These are phyloP conservation scores for Marmota monax DNA, from an alignment of 2,113 vertebrate species.

Conservation along the genomic window DNA sequence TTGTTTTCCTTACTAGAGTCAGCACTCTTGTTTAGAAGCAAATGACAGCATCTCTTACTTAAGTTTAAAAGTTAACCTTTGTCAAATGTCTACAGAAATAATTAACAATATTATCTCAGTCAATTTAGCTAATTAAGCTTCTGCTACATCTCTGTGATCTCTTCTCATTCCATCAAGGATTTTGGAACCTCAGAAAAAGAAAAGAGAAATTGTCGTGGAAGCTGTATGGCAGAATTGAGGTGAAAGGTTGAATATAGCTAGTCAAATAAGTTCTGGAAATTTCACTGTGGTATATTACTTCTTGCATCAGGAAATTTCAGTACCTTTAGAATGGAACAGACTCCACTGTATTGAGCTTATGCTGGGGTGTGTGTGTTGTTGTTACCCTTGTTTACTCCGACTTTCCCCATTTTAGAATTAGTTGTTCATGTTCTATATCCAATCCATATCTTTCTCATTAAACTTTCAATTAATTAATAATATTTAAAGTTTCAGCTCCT, in stretches of 20 bases:
- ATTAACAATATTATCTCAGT: slow-evolving; percentile 82
- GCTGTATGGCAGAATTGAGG: background rate
- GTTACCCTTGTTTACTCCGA: background rate
- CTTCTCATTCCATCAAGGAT: slow-evolving; percentile 49
- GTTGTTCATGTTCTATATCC: background rate
- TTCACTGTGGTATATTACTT: background rate
- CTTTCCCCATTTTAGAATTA: background rate
- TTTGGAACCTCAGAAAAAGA: slow-evolving; percentile 55
- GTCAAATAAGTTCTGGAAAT: background rate
- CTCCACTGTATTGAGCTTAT: background rate
- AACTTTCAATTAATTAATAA: background rate
- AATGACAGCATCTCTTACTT: slow-evolving; percentile 78
- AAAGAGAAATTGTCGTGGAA: slow-evolving; percentile 53
- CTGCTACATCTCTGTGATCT: background rate
- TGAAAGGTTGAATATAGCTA: background rate
- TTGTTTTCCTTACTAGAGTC: slow-evolving; percentile 63
- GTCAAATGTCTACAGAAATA: slow-evolving; percentile 83
- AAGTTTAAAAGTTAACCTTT: slow-evolving; percentile 85
- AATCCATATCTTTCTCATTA: background rate
- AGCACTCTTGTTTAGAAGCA: slow-evolving; percentile 82
- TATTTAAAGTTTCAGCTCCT: background rate
- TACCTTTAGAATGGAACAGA: background rate
- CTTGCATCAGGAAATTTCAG: background rate
- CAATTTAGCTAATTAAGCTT: slow-evolving; percentile 62
- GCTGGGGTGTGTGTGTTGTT: background rate